Percentiles rank a stretch among this genome's conserved stretches.
Conservation (phyloP, 2,113 vertebrate species). For the Epinephelus moara region DNA sequence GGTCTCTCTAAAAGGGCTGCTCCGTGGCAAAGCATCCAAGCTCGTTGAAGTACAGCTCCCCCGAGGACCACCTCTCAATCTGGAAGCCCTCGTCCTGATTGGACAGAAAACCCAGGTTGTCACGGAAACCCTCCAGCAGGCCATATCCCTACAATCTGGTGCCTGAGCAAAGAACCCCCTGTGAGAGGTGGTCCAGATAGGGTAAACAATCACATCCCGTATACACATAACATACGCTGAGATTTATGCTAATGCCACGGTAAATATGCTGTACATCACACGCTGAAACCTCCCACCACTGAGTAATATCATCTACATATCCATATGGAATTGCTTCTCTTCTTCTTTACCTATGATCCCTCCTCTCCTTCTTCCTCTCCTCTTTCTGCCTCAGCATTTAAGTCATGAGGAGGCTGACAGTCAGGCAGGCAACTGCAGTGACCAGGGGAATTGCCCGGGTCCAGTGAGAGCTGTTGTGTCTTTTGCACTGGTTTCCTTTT, state of each 20-base stretch:
- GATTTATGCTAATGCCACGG: constrained; percentile 60
- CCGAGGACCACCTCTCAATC: constrained; percentile 83
- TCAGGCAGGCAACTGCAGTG: constrained; percentile 61
- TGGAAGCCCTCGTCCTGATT: constrained; percentile 70
- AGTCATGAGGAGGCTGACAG: constrained; percentile 67
- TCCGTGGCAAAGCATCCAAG: constrained; percentile 72
- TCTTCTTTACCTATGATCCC: background rate
- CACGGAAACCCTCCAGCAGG: constrained; percentile 80
- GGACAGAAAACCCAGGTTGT: constrained; percentile 77
- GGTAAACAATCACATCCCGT: constrained; percentile 64
- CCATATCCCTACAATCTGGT: constrained; percentile 74
- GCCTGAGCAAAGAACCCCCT: constrained; percentile 52
- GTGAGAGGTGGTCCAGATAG: constrained; percentile 61
- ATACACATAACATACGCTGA: constrained; percentile 19
- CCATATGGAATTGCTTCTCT: constrained; percentile 38
- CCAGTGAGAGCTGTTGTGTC: constrained; percentile 77
- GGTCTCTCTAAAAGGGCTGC: constrained; percentile 73
- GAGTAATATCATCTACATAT: constrained; percentile 42
- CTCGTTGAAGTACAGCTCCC: constrained; percentile 78
- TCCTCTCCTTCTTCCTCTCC: constrained; percentile 16
- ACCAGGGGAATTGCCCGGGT: constrained; percentile 72
- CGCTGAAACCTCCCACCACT: constrained; percentile 35
- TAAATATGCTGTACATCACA: constrained; percentile 64
- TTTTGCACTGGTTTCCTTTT: constrained; percentile 72
- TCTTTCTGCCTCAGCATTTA: constrained; percentile 58